A percentile compares a stretch with the other conserved stretches of the same genome.
Evolutionary conservation across 2,888 invertebrate genomes (phyloP).

Genomic region (Conomelus anceps): DNA sequence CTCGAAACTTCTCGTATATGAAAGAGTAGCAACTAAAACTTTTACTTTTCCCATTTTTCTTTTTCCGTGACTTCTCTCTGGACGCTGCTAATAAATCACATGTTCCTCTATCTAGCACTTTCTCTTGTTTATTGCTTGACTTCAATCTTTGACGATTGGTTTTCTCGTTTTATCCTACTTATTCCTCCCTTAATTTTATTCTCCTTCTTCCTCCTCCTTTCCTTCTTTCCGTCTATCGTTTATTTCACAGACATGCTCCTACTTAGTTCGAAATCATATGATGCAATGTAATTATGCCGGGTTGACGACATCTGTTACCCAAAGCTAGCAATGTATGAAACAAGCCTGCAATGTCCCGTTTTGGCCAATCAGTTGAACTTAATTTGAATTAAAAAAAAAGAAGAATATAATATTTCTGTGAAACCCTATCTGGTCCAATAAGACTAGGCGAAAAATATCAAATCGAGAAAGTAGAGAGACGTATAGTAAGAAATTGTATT

Average conservation of each 20-base stretch:
- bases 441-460: too few relatives aligned
- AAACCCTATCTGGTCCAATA: too few relatives aligned
- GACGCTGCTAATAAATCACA: slow-evolving; percentile 4
- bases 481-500: too few relatives aligned
- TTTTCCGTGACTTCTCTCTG: not conserved
- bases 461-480: too few relatives aligned
- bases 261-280: not conserved
- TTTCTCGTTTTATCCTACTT: not conserved
- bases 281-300: too few relatives aligned
- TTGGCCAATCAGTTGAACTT: too few relatives aligned
- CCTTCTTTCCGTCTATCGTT: not conserved
- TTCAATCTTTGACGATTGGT: not conserved
- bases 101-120: slow-evolving; percentile 5
- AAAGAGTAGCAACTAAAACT: not conserved
- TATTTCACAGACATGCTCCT: not conserved
- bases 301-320: too few relatives aligned
- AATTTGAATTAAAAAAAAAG: too few relatives aligned
- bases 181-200: not conserved
- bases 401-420: too few relatives aligned
- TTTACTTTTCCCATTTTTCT: not conserved
- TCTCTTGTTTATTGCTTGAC: not conserved
- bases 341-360: too few relatives aligned
- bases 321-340: too few relatives aligned
- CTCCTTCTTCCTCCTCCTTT: not conserved
- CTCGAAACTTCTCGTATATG: not conserved